These are phyloP conservation scores for Neodiprion pinetum DNA, from an alignment of 1,140 invertebrate genomes.

Conservation along the genomic window DNA sequence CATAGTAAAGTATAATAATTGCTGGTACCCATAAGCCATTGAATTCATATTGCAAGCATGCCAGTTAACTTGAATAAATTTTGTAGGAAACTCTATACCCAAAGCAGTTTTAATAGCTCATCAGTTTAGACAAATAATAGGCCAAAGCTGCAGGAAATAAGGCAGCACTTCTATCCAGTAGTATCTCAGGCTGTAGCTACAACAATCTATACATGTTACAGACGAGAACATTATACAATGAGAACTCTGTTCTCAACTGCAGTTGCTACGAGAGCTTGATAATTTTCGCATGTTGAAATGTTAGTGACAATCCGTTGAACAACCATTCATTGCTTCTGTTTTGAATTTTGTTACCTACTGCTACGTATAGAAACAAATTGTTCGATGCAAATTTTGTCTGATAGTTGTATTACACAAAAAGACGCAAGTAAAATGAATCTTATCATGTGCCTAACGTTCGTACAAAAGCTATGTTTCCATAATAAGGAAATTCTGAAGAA, in stretches of 20 bases:
- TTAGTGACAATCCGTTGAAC: not conserved
- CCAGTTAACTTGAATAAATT: conserved; percentile 8
- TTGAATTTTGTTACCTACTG: not conserved
- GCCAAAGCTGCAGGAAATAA: not conserved
- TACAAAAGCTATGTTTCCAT: too few species aligned
- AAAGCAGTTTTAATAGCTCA: conserved; percentile 1
- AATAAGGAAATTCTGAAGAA: too few species aligned
- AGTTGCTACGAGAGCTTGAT: too few species aligned
- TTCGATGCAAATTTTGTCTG: too few species aligned
- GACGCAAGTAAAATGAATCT: too few species aligned
- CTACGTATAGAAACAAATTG: not conserved
- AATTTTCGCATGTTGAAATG: not conserved
- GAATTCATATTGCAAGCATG: conserved; percentile 8
- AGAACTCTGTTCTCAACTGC: not conserved
- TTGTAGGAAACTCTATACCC: not conserved
- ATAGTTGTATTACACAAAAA: too few species aligned
- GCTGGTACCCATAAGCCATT: not conserved
- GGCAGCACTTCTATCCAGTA: not conserved
- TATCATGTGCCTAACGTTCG: too few species aligned
- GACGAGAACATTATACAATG: too few species aligned
- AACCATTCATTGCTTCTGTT: not conserved
- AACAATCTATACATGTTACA: too few species aligned
- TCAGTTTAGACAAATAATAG: not conserved
- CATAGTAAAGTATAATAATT: not conserved
- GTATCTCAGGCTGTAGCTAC: not conserved